phyloP scores from a whole-genome alignment of 2,797 vertebrate genomes.

The Alauda arvensis region DNA sequence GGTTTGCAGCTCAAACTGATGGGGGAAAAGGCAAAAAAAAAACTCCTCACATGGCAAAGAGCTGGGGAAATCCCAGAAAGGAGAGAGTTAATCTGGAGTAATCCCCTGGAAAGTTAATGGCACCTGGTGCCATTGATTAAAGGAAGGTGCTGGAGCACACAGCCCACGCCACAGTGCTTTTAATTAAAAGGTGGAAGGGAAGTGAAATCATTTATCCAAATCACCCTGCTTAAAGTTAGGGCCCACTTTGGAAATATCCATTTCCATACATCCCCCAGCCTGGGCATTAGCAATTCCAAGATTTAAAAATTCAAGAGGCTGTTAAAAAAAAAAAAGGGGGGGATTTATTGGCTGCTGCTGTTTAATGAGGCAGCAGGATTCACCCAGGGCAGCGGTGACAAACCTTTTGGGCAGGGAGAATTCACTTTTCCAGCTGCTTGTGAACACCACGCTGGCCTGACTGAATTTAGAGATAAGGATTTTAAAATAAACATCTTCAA shows the following conservation, averaged over 20 bases:
- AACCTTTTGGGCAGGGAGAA: too few relatives aligned
- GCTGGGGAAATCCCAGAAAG: neutral
- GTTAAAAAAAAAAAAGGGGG: neutral
- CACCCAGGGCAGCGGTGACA: neutral
- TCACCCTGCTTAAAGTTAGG: neutral
- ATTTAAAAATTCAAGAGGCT: slow-evolving; percentile 36
- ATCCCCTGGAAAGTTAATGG: neutral
- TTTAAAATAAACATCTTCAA: too few relatives aligned
- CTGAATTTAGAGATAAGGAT: too few relatives aligned
- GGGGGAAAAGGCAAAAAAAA: neutral
- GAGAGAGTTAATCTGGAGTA: slow-evolving; percentile 13
- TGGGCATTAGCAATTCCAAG: neutral
- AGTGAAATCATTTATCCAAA: slow-evolving; percentile 56
- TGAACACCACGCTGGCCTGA: too few relatives aligned
- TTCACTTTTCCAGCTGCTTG: too few relatives aligned
- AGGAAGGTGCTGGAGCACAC: neutral
- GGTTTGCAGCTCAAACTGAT: neutral
- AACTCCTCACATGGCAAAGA: neutral
- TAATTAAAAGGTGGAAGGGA: slow-evolving; percentile 49
- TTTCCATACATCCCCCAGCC: neutral
- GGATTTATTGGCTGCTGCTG: neutral
- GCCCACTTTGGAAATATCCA: neutral
- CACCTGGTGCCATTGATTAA: slow-evolving; percentile 12
- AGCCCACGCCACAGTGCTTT: neutral
- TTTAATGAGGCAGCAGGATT: neutral